Evolutionary conservation across 2,888 invertebrate genomes (phyloP), one percentile per base, ranked within the genome.

Genomic region (Philereme transversata): DNA sequence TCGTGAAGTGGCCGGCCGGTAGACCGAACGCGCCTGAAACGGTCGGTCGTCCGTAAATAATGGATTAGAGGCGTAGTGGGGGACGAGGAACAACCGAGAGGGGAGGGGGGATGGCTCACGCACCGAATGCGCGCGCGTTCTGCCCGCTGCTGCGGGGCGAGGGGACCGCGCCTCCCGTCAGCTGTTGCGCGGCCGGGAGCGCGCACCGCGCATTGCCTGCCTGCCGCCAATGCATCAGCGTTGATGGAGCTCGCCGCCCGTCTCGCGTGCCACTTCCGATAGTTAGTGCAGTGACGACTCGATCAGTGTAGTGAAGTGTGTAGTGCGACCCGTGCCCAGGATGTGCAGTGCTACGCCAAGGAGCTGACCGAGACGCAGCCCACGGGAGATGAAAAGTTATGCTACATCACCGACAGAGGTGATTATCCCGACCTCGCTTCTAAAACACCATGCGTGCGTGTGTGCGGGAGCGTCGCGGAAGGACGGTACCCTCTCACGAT

Each of bases 1-100:
- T 83, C 83, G 86, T 83, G 83, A 79, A 82, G 82, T 84, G 82
- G 81, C 83, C 80, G 84, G 79, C 83, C 80, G 84, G 79, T 83
- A 83, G 85, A 86, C 81, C 87, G 83, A 87, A 86, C 90, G 86
- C 87, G 90, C 87, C 88, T 86, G 88, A 87, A 92, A 90, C 90
- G 89, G 92, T 91, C 87, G 88, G 83, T 86, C 85, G 88, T 87
- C 88, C 88, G 89, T 90, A 88, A 91, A 90, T 90, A 92, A 90
- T 90, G 90, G 90, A 90, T 90, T 92, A 89, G 91, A 89, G 89
- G 87, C 81, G 84, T 81, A 79, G 86, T 77, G 88, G 78, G 87
- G 84, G 79, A 78, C 77, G 62, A 64, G 64, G 62, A 86, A 87
- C 79, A 81, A 80, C 78, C 84, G 80, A 87, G 77, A 86, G 83